A percentile compares a stretch with the other conserved stretches of the same genome.
Conservation (phyloP, 2,797 vertebrate genomes). For the Balearica regulorum region DNA sequence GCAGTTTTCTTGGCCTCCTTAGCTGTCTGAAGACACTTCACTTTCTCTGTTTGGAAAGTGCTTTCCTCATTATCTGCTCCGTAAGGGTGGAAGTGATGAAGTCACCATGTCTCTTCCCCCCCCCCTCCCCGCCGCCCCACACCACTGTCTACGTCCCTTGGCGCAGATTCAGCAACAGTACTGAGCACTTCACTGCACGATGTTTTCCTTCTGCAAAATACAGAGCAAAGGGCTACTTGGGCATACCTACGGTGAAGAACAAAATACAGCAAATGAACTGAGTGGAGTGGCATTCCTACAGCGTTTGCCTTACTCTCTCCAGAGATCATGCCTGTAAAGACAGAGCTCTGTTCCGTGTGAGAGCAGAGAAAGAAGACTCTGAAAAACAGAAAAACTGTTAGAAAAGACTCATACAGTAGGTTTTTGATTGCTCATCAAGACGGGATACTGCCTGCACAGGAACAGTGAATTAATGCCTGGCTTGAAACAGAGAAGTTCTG, state of each 20-base stretch:
- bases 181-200: not conserved
- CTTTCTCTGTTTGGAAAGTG: slow-evolving; percentile 32
- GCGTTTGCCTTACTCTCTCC: not conserved
- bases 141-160: not conserved
- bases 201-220: not conserved
- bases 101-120: not conserved
- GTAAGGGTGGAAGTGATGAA: slow-evolving; percentile 5
- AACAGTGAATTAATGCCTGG: not conserved
- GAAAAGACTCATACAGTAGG: not conserved
- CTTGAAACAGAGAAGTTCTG: not conserved
- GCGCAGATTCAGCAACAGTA: not conserved
- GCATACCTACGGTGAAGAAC: not conserved
- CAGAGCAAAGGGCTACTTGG: not conserved
- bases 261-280: not conserved
- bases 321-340: not conserved
- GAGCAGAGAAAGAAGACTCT: not conserved
- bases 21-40: not conserved
- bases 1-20: not conserved
- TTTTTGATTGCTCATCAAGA: not conserved
- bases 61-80: slow-evolving; percentile 10
- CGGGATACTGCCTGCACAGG: not conserved
- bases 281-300: not conserved
- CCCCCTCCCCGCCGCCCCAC: rapidly evolving
- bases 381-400: not conserved
- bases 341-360: not conserved